A percentile compares a stretch with the other conserved stretches of the same genome.
Conservation (phyloP, 2,797 vertebrate genomes). For the Rhabdophis nuchalis region DNA sequence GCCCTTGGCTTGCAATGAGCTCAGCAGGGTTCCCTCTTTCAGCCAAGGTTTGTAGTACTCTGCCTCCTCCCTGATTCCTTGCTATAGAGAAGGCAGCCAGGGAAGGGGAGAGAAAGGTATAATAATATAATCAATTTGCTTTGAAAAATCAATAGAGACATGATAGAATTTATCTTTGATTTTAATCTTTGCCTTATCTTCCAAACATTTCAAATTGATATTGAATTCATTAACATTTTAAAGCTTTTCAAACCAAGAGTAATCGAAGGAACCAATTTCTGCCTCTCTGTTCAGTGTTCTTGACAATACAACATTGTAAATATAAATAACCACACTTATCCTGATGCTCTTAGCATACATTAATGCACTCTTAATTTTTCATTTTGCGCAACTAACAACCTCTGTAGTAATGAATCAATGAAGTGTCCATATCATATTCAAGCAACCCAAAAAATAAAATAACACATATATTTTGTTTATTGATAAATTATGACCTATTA, state of each 20-base stretch:
- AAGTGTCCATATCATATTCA: conserved; percentile 7
- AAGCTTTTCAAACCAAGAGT: not conserved
- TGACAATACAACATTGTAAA: conserved; percentile 17
- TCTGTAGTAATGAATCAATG: not conserved
- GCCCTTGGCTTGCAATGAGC: conserved; percentile 49
- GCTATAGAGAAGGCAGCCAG: not conserved
- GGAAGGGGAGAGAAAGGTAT: conserved; percentile 18
- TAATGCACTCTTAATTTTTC: conserved; percentile 14
- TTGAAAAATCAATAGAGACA: conserved; percentile 42
- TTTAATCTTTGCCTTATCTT: conserved; percentile 47
- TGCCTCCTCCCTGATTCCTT: conserved; percentile 21
- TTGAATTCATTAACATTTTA: conserved; percentile 33
- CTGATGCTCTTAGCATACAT: conserved; percentile 15
- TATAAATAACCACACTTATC: conserved; percentile 4
- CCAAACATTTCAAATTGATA: conserved; percentile 36
- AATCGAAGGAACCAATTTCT: conserved; percentile 7
- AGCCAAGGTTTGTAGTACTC: conserved; percentile 28
- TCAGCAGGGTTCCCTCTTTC: conserved; percentile 50
- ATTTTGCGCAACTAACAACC: conserved; percentile 2
- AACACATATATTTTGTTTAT: not conserved
- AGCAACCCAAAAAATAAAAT: not conserved
- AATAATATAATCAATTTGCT: conserved; percentile 37
- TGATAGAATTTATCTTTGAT: conserved; percentile 42
- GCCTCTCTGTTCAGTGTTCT: conserved; percentile 5
- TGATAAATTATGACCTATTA: not conserved